Percentiles rank a stretch among this genome's conserved stretches.
phyloP scores from a whole-genome alignment of 2,888 invertebrate genomes.

The Hydropsyche betteni region DNA sequence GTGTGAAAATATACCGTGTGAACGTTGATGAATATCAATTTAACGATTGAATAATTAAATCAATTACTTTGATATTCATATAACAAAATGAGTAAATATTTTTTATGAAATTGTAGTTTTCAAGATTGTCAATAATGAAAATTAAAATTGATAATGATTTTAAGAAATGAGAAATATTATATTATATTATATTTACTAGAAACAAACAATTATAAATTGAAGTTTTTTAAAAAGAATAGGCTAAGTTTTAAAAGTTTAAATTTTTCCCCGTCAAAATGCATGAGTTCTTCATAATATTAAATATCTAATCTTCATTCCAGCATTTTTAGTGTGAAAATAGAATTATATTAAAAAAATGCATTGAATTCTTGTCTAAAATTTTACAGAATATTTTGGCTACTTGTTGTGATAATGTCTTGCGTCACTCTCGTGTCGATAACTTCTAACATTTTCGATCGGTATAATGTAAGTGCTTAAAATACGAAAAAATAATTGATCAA shows the following conservation, averaged over 20 bases:
- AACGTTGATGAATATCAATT: no score
- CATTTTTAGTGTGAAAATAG: neutral
- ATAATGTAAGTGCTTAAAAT: constrained; percentile 35
- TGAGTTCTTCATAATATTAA: no score
- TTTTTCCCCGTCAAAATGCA: no score
- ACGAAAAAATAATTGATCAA: no score
- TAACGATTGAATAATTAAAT: no score
- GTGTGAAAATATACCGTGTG: neutral
- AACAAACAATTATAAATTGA: neutral
- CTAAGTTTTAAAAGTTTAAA: neutral
- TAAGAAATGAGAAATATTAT: neutral
- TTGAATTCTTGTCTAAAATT: constrained; percentile 31
- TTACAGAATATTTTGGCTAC: constrained; percentile 60
- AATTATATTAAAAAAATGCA: neutral
- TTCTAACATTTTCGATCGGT: constrained; percentile 55
- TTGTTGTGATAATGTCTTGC: constrained; percentile 55
- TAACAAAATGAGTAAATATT: no score
- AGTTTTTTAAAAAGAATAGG: no score
- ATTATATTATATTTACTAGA: neutral
- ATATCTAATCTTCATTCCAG: no score
- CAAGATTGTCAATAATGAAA: no score
- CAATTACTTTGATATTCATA: no score
- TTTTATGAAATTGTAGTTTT: no score
- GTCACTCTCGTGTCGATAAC: constrained; percentile 56
- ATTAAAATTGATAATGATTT: no score